A percentile compares a stretch with the other conserved stretches of the same genome.
Conservation (phyloP, 2,888 invertebrate species). For the Choreutis nemorana region DNA sequence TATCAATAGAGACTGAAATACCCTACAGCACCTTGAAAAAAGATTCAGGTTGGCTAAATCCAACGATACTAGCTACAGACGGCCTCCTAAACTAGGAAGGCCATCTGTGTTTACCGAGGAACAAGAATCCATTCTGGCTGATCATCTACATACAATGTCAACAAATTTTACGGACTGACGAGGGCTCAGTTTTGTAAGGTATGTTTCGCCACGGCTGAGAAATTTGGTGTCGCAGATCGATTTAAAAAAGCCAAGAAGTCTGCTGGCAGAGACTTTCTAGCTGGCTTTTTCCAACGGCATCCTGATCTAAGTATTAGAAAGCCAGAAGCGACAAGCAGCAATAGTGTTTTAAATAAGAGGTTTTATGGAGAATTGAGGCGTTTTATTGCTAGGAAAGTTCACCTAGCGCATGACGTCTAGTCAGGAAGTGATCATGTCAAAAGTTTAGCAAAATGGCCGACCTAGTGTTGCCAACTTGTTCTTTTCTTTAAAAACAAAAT, state of each 20-base stretch:
- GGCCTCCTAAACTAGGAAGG: slow-evolving; percentile 12
- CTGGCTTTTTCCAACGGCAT: slow-evolving; percentile 15
- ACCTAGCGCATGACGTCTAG: too few species aligned
- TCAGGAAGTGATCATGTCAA: too few species aligned
- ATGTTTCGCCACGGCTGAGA: slow-evolving; percentile 13
- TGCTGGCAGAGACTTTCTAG: slow-evolving; percentile 13
- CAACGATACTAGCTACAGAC: slow-evolving; percentile 11
- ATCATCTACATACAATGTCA: slow-evolving; percentile 13
- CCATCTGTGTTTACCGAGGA: slow-evolving; percentile 13
- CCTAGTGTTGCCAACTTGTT: too few species aligned
- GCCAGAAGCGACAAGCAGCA: slow-evolving; percentile 11
- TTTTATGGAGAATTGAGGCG: too few species aligned
- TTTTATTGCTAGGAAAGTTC: too few species aligned
- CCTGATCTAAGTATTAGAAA: slow-evolving; percentile 15
- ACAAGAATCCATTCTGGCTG: slow-evolving; percentile 13
- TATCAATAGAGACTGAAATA: slow-evolving; percentile 10
- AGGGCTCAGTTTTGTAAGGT: slow-evolving; percentile 13
- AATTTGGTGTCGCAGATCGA: slow-evolving; percentile 11
- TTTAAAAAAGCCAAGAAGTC: slow-evolving; percentile 13
- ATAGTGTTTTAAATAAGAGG: too few species aligned
- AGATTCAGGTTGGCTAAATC: slow-evolving; percentile 12
- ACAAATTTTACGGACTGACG: slow-evolving; percentile 14
- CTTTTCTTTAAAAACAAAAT: too few species aligned
- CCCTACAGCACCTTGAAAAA: slow-evolving; percentile 6
- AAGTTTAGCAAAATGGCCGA: too few species aligned